Percentiles rank a stretch among this genome's conserved stretches.
Conservation (phyloP, 2,113 vertebrate species). For the Dipodomys merriami region DNA sequence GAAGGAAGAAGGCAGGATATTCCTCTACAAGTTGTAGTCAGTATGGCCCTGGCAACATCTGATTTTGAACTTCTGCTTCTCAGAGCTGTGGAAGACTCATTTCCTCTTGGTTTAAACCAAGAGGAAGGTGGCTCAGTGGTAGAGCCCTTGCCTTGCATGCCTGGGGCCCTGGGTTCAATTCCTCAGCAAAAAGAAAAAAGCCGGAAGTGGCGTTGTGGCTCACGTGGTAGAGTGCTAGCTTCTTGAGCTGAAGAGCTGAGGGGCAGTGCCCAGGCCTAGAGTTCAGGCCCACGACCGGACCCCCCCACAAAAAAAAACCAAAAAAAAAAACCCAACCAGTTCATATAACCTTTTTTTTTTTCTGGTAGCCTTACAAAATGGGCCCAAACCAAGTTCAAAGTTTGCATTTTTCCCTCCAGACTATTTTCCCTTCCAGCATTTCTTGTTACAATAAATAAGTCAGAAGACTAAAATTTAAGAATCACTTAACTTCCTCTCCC, state of each 20-base stretch:
- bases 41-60: background rate
- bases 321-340: background rate
- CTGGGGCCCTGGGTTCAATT: no score
- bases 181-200: no score
- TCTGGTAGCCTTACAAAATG: background rate
- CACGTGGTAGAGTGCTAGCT: no score
- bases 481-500: background rate
- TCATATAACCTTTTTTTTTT: background rate
- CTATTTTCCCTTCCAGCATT: background rate
- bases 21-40: background rate
- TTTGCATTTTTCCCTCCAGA: constrained; percentile 2
- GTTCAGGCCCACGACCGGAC: no score
- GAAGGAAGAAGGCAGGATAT: background rate
- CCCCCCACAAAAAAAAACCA: no score
- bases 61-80: background rate
- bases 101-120: background rate
- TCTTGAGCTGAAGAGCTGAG: no score
- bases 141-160: no score
- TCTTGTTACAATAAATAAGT: background rate
- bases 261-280: no score
- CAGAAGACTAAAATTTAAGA: background rate
- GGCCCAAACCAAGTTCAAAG: background rate
- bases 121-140: no score
- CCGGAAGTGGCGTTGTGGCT: no score
- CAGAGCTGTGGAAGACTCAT: background rate